Percentiles rank a stretch among this genome's conserved stretches.
Conservation (phyloP, 2,113 vertebrate species). For the Herpetotheres cachinnans region DNA sequence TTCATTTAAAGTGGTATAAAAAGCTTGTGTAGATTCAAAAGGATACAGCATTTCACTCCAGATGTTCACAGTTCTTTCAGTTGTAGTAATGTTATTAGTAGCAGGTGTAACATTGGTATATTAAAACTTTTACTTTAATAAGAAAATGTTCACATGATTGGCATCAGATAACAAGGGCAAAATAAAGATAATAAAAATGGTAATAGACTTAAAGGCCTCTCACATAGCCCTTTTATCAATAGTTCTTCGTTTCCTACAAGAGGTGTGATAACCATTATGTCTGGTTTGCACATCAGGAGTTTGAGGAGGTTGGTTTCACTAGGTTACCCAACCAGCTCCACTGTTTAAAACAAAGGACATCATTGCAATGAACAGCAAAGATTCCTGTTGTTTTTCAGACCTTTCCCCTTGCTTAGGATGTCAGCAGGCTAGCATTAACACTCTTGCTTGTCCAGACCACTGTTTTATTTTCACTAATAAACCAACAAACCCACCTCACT, state of each 20-base stretch:
- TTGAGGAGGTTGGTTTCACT: neutral
- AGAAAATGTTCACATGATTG: neutral
- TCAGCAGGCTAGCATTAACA: neutral
- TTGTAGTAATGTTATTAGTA: neutral
- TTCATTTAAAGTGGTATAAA: neutral
- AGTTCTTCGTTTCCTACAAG: neutral
- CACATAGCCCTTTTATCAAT: neutral
- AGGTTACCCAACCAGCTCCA: neutral
- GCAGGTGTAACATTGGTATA: neutral
- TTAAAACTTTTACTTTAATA: neutral
- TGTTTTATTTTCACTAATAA: neutral
- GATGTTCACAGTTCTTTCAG: neutral
- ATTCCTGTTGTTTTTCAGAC: neutral
- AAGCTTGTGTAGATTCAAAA: neutral
- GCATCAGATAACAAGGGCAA: neutral
- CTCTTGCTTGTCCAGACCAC: rapidly evolving
- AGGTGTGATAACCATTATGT: neutral
- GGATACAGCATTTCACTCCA: neutral
- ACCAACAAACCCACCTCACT: rapidly evolving
- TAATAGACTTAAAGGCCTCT: neutral
- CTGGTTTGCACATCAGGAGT: neutral
- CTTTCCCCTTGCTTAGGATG: neutral
- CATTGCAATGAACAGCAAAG: neutral
- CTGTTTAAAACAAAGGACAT: neutral
- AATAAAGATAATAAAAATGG: neutral